A percentile compares a stretch with the other conserved stretches of the same genome.
These are phyloP conservation scores for Tokudaia muenninki DNA, from an alignment of 2,797 vertebrate species.

Conservation along the genomic window DNA sequence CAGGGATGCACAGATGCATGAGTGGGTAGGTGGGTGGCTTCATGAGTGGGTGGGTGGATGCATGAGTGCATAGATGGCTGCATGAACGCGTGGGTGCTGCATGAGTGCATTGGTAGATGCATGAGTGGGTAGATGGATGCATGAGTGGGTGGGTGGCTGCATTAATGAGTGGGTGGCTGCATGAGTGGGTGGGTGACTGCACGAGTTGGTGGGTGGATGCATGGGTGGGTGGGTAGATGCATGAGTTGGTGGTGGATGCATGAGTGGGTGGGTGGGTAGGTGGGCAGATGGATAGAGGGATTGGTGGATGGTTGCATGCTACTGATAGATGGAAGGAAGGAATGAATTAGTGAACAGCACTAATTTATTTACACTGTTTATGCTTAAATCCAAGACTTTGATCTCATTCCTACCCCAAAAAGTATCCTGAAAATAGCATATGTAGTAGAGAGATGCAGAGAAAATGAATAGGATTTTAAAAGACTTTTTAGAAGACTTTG, in stretches of 20 bases:
- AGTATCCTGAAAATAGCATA: not conserved
- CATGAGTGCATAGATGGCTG: no score
- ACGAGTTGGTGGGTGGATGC: no score
- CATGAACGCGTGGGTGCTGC: no score
- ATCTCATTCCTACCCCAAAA: not conserved
- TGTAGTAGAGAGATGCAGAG: slow-evolving; percentile 1
- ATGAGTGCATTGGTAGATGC: no score
- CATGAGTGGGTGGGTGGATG: not conserved
- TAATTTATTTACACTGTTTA: slow-evolving; percentile 26
- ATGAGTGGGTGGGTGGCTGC: no score
- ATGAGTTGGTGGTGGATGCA: no score
- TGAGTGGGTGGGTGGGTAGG: no score
- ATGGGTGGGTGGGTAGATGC: no score
- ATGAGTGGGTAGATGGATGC: no score
- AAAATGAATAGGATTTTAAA: slow-evolving; percentile 52
- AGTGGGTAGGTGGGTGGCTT: not conserved
- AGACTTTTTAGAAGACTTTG: not conserved
- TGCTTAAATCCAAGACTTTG: not conserved
- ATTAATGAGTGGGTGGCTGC: no score
- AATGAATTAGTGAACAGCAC: not conserved
- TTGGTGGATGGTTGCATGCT: not conserved
- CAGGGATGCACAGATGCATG: not conserved
- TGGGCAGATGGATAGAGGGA: not conserved
- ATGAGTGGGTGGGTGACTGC: no score
- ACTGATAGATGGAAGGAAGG: not conserved